Percentiles rank a stretch among this genome's conserved stretches.
Conservation (phyloP, 2,888 invertebrate genomes). For the Drosophila algonquin region DNA sequence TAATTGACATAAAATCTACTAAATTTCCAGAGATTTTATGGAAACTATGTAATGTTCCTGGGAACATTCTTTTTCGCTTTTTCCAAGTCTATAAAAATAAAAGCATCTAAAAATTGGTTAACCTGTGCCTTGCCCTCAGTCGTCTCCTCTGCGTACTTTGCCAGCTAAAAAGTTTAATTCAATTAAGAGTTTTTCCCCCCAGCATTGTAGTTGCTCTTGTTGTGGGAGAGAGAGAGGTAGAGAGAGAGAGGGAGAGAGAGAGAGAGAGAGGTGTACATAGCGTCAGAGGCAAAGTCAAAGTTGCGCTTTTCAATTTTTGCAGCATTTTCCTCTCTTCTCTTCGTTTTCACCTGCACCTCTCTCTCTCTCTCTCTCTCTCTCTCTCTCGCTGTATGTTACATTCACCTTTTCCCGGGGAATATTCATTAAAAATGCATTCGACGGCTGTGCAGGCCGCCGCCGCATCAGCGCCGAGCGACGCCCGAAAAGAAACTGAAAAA, state of each 20-base stretch:
- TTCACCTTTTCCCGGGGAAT: slow-evolving; percentile 56
- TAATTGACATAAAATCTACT: neutral
- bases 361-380: slow-evolving; percentile 17
- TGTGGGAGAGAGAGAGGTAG: neutral
- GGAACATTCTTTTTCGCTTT: neutral
- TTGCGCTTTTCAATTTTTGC: slow-evolving; percentile 65
- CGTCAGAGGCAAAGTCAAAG: slow-evolving; percentile 52
- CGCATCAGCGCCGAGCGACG: neutral
- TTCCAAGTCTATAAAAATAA: neutral
- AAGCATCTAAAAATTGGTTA: slow-evolving; percentile 2
- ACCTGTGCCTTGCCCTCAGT: slow-evolving; percentile 9
- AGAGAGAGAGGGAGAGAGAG: slow-evolving; percentile 11
- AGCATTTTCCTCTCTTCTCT: slow-evolving; percentile 48
- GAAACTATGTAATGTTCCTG: neutral
- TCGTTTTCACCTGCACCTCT: slow-evolving; percentile 34
- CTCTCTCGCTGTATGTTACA: slow-evolving; percentile 53
- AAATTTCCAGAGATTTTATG: neutral
- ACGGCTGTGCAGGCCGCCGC: slow-evolving; percentile 41
- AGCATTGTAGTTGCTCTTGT: slow-evolving; percentile 35
- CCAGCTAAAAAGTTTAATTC: slow-evolving; percentile 67
- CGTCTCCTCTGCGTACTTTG: neutral
- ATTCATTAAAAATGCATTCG: slow-evolving; percentile 72
- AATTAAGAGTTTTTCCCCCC: slow-evolving; percentile 62
- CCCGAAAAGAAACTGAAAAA: slow-evolving; percentile 42
- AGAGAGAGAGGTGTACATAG: slow-evolving; percentile 28